Conservation (phyloP, 2,888 invertebrate genomes). For the Himalopsyche japonica region DNA sequence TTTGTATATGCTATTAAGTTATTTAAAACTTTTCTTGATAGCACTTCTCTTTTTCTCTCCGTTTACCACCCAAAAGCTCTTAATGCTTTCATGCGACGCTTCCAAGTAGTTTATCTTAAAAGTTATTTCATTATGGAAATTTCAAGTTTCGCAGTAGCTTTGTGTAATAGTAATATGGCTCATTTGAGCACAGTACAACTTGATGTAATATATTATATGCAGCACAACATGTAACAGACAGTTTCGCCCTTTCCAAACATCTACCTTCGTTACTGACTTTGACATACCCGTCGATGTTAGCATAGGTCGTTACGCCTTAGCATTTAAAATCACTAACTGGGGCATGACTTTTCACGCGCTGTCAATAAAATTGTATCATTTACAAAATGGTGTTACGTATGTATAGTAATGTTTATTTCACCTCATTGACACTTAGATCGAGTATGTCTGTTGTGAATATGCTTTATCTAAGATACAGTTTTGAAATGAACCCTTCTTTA, state of each 20-base stretch:
- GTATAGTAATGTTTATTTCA: too few relatives aligned
- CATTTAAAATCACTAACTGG: neutral
- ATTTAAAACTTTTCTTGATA: neutral
- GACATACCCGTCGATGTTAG: neutral
- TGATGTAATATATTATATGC: neutral
- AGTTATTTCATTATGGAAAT: constrained; percentile 33
- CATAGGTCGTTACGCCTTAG: neutral
- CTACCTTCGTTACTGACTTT: neutral
- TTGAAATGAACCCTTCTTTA: too few relatives aligned
- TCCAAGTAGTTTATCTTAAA: constrained; percentile 24
- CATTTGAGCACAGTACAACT: neutral
- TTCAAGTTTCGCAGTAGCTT: constrained; percentile 16
- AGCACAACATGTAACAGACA: neutral
- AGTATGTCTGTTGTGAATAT: too few relatives aligned
- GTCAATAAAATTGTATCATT: too few relatives aligned
- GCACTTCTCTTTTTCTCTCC: neutral
- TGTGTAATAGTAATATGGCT: neutral
- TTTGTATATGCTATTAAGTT: too few relatives aligned
- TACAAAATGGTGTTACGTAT: too few relatives aligned
- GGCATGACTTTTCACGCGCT: neutral
- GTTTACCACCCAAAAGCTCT: constrained; percentile 4
- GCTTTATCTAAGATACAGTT: too few relatives aligned
- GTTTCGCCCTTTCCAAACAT: neutral
- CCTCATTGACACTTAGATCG: too few relatives aligned
- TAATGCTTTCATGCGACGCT: constrained; percentile 19